Evolutionary conservation across 2,113 vertebrate genomes (phyloP).

Genomic region (Reinhardtius hippoglossoides): DNA sequence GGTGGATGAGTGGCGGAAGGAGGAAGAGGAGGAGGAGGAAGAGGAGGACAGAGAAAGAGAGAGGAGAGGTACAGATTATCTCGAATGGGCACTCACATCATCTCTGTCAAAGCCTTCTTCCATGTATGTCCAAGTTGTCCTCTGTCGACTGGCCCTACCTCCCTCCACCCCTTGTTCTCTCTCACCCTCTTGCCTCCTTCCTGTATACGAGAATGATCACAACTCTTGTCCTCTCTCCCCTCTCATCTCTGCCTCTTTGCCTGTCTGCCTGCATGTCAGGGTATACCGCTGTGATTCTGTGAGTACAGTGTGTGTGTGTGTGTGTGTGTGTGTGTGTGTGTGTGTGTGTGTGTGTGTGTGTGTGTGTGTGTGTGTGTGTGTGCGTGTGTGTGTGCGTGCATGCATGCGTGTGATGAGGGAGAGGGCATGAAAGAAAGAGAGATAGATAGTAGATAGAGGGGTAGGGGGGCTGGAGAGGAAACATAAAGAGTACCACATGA

Average conservation of each 20-base stretch:
- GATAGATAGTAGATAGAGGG: conserved; percentile 17
- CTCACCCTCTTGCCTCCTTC: conserved; percentile 33
- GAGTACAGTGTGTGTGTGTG: conserved; percentile 44
- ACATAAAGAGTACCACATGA: not conserved
- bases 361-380: conserved; percentile 22
- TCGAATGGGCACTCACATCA: conserved; percentile 84
- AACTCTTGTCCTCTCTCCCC: conserved; percentile 53
- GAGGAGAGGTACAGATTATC: conserved; percentile 51
- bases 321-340: conserved; percentile 13
- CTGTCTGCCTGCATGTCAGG: conserved; percentile 68
- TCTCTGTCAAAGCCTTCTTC: conserved; percentile 78
- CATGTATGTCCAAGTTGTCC: conserved; percentile 72
- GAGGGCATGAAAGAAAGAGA: conserved; percentile 15
- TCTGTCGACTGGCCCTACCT: conserved; percentile 54
- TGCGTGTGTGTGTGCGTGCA: conserved; percentile 18
- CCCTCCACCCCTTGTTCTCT: conserved; percentile 29
- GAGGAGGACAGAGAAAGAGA: conserved; percentile 11
- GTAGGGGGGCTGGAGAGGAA: conserved; percentile 7
- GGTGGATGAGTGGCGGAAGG: conserved; percentile 58
- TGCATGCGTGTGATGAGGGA: conserved; percentile 25
- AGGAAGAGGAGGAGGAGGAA: conserved; percentile 46
- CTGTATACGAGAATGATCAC: conserved; percentile 50
- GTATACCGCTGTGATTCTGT: conserved; percentile 64
- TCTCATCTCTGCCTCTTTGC: conserved; percentile 59
- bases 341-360: conserved; percentile 55